Percentiles rank a stretch among this genome's conserved stretches.
These are phyloP conservation scores for Megalonaias nervosa DNA, from an alignment of 1,140 invertebrate species.

Conservation along the genomic window DNA sequence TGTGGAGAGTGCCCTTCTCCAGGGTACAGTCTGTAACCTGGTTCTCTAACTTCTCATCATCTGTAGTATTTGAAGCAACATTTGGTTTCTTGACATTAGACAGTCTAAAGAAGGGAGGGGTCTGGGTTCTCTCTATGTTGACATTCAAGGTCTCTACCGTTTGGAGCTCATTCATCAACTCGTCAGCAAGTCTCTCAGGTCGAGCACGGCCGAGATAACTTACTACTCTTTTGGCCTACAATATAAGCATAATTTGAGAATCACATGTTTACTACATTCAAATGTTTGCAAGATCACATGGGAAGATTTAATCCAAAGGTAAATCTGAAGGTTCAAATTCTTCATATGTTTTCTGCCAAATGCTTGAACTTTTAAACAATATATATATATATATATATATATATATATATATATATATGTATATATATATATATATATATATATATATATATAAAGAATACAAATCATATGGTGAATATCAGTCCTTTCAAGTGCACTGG, in stretches of 20 bases:
- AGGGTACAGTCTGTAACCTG: conserved; percentile 65
- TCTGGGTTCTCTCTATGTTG: conserved; percentile 95
- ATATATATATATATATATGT: no score
- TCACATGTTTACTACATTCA: neutral
- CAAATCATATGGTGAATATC: no score
- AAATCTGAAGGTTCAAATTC: no score
- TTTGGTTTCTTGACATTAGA: conserved; percentile 76
- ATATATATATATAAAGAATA: no score
- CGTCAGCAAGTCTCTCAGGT: conserved; percentile 92
- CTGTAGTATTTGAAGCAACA: conserved; percentile 51
- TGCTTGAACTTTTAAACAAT: no score
- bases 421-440: no score
- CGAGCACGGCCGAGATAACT: conserved; percentile 91
- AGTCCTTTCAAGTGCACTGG: no score
- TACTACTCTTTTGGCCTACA: conserved; percentile 93
- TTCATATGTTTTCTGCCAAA: no score
- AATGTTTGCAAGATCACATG: no score
- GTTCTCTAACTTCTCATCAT: conserved; percentile 61
- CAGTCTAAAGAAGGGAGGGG: conserved; percentile 96
- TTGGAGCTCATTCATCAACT: conserved; percentile 97
- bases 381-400: no score
- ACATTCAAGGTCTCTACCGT: conserved; percentile 97
- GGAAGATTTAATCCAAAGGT: no score
- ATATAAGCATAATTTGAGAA: conserved; percentile 6
- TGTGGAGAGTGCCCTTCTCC: conserved; percentile 89